Evolutionary conservation across 2,797 vertebrate genomes (phyloP).

Genomic region (Dermochelys coriacea): DNA sequence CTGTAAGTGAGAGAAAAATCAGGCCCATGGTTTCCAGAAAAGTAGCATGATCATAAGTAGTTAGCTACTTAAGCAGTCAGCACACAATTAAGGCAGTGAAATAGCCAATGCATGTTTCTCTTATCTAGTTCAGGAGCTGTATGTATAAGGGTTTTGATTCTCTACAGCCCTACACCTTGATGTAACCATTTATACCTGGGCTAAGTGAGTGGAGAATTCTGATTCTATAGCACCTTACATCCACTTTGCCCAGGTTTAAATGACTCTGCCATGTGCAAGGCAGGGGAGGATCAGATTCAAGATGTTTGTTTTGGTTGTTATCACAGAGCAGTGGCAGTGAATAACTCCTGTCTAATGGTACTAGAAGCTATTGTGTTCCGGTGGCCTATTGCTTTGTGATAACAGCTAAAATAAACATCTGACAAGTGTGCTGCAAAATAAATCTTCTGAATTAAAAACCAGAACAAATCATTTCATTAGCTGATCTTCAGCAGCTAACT

Average conservation of each 20-base stretch:
- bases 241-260: neutral
- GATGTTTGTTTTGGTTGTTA: fast-evolving
- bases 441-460: slow-evolving; percentile 56
- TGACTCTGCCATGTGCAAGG: neutral
- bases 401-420: slow-evolving; percentile 44
- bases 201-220: neutral
- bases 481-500: slow-evolving; percentile 42
- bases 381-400: neutral
- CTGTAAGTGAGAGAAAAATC: neutral
- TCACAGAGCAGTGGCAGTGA: neutral
- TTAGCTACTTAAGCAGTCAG: neutral
- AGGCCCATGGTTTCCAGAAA: neutral
- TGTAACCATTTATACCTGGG: neutral
- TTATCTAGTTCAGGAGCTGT: neutral
- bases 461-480: slow-evolving; percentile 56
- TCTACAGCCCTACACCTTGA: neutral
- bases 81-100: neutral
- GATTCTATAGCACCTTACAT: neutral
- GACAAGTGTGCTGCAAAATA: neutral
- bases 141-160: neutral
- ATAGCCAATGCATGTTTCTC: neutral
- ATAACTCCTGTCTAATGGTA: neutral
- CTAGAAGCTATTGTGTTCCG: neutral
- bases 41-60: neutral
- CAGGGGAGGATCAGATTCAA: neutral